phyloP scores from a whole-genome alignment of 2,113 vertebrate genomes.

The Scopus umbretta region DNA sequence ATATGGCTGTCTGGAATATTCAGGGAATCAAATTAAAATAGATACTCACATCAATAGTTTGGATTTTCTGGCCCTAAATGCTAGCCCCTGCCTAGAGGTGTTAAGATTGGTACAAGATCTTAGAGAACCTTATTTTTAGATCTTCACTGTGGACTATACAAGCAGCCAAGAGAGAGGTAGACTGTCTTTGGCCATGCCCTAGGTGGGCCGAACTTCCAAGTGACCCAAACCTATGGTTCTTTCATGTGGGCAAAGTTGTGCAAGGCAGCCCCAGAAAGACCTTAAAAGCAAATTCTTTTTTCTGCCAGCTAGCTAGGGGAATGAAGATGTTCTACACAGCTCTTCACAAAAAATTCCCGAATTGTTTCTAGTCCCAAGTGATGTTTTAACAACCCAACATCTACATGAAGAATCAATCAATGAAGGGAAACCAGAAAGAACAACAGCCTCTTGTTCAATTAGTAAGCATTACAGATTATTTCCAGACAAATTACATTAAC shows the following conservation, averaged over 20 bases:
- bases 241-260: background rate
- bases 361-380: background rate
- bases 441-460: background rate
- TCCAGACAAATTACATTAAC: background rate
- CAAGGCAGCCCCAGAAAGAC: background rate
- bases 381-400: background rate
- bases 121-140: conserved; percentile 31
- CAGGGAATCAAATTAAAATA: conserved; percentile 40
- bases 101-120: conserved; percentile 14
- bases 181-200: background rate
- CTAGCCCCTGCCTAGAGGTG: background rate
- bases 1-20: background rate
- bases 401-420: background rate
- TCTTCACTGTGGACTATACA: background rate
- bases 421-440: background rate
- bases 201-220: background rate
- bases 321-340: background rate
- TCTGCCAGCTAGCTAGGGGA: background rate
- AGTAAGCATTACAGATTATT: background rate
- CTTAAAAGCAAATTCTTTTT: background rate
- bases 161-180: background rate
- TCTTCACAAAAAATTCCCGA: background rate
- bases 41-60: conserved; percentile 25
- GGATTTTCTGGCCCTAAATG: conserved; percentile 26
- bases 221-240: background rate